phyloP scores from a whole-genome alignment of 2,888 invertebrate species.

The Ochropleura leucogaster region DNA sequence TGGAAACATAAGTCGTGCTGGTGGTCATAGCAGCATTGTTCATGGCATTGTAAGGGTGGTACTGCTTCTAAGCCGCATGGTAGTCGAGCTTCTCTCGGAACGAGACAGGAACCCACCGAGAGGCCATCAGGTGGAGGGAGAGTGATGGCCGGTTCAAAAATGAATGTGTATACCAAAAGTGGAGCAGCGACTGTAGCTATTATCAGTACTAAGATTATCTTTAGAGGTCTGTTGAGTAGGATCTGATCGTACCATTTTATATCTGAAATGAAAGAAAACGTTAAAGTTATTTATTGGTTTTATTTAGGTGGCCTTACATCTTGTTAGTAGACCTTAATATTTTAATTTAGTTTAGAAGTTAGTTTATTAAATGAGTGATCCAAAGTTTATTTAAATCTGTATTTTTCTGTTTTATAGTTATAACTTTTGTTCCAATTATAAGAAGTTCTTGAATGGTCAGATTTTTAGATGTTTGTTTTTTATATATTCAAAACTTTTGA shows the following conservation, averaged over 20 bases:
- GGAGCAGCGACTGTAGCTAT: slow-evolving; percentile 77
- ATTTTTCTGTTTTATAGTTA: too few species aligned
- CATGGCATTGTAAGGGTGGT: slow-evolving; percentile 78
- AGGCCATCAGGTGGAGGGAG: slow-evolving; percentile 80
- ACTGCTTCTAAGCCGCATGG: slow-evolving; percentile 81
- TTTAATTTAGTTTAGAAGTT: too few species aligned
- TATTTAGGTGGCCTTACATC: not conserved
- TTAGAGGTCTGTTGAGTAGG: slow-evolving; percentile 81
- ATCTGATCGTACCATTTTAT: slow-evolving; percentile 83
- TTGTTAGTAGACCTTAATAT: not conserved
- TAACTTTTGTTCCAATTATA: too few species aligned
- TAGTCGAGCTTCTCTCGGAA: slow-evolving; percentile 76
- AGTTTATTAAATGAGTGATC: too few species aligned
- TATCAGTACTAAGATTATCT: slow-evolving; percentile 72
- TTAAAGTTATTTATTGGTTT: not conserved
- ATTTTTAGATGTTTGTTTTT: too few species aligned
- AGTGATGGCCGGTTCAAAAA: slow-evolving; percentile 74
- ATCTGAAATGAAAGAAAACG: slow-evolving; percentile 76
- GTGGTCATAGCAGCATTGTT: slow-evolving; percentile 89
- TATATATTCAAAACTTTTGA: too few species aligned
- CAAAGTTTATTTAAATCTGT: too few species aligned
- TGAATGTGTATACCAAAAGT: slow-evolving; percentile 78
- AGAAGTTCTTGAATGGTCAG: too few species aligned
- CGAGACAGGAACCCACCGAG: slow-evolving; percentile 83
- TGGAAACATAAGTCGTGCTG: slow-evolving; percentile 86